Evolutionary conservation across 2,797 vertebrate species (phyloP).

Genomic region (Acridotheres tristis): DNA sequence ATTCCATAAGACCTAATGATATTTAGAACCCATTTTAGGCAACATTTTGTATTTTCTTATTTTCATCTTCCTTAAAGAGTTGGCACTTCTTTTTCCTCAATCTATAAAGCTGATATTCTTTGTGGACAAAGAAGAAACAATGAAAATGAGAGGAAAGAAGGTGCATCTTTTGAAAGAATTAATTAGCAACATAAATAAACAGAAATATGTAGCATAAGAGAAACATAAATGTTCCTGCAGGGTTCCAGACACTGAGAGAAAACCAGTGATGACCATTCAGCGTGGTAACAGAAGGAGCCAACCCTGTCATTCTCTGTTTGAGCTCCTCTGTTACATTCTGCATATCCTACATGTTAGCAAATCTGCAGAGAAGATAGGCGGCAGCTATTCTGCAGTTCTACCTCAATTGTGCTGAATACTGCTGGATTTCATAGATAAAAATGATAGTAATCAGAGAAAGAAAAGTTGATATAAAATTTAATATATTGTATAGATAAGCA

Average conservation of each 20-base stretch:
- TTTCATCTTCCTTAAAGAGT: not conserved
- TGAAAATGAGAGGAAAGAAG: not conserved
- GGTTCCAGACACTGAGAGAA: not conserved
- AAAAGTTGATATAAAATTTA: constrained; percentile 15
- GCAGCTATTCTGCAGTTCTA: not conserved
- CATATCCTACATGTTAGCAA: not conserved
- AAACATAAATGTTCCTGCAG: not conserved
- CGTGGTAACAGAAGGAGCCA: not conserved
- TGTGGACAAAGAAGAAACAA: not conserved
- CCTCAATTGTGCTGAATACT: not conserved
- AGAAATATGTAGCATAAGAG: not conserved
- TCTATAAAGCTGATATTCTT: not conserved
- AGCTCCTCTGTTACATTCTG: not conserved
- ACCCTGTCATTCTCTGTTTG: not conserved
- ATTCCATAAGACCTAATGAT: not conserved
- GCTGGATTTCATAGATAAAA: not conserved
- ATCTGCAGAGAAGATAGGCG: not conserved
- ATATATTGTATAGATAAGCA: not conserved
- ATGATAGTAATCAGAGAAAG: not conserved
- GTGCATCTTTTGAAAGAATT: not conserved
- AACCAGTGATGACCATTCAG: not conserved
- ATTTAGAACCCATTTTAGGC: not conserved
- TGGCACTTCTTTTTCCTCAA: not conserved
- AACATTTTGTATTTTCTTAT: not conserved
- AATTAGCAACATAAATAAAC: not conserved